These are phyloP conservation scores for Sarcophaga variegata DNA, from an alignment of 2,888 invertebrate species.

Conservation along the genomic window DNA sequence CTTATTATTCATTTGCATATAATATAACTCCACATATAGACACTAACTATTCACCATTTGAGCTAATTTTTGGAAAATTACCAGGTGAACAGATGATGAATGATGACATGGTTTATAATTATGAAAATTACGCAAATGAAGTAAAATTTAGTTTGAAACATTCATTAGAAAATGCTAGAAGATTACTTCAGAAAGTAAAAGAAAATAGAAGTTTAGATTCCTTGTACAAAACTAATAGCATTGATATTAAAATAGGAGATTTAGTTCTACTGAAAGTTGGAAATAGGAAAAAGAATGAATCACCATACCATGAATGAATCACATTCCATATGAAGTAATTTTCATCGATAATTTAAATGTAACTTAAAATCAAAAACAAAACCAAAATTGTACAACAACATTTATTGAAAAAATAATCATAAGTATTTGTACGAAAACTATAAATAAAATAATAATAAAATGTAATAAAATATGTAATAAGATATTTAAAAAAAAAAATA, in stretches of 20 bases:
- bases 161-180: no score
- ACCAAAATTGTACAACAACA: background rate
- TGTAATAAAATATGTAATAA: no score
- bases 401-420: background rate
- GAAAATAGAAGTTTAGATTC: constrained; percentile 4
- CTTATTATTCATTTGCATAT: no score
- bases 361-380: constrained; percentile 11
- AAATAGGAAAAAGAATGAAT: constrained; percentile 15
- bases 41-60: no score
- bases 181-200: background rate
- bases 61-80: no score
- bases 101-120: no score
- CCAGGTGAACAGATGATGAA: no score
- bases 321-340: constrained; percentile 17
- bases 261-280: constrained; percentile 8
- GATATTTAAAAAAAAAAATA: no score
- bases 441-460: no score
- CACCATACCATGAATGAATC: constrained; percentile 1
- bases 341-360: constrained; percentile 11
- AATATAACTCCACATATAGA: no score
- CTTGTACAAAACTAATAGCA: background rate
- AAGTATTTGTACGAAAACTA: background rate
- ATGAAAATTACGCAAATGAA: no score
- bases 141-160: no score
- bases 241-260: constrained; percentile 11